Evolutionary conservation across 1,140 invertebrate genomes (phyloP).

Genomic region (Hydropsyche tenuis): DNA sequence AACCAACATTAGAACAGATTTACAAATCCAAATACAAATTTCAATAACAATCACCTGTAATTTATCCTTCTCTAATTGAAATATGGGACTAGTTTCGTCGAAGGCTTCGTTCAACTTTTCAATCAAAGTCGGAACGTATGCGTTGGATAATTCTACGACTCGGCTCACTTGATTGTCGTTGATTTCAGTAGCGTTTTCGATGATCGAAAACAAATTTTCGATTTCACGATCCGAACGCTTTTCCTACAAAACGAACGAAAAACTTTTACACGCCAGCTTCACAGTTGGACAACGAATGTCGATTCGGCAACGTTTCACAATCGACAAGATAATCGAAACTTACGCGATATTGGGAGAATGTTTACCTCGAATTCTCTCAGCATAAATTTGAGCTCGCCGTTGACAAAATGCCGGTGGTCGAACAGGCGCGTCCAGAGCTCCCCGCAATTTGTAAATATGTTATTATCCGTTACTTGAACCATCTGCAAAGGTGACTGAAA

Average conservation of each 20-base stretch:
- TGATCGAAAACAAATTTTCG: conserved; percentile 75
- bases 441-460: conserved; percentile 69
- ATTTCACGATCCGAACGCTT: conserved; percentile 80
- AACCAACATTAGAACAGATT: background rate
- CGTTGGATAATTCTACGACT: conserved; percentile 65
- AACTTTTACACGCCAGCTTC: background rate
- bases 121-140: conserved; percentile 68
- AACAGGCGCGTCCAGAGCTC: conserved; percentile 84
- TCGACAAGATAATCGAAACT: no score
- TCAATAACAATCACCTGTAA: conserved; percentile 54
- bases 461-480: background rate
- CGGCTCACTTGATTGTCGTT: conserved; percentile 74
- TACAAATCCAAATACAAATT: background rate
- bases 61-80: conserved; percentile 63
- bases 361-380: conserved; percentile 83
- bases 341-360: no score
- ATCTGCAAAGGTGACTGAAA: conserved; percentile 4
- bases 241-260: conserved; percentile 62
- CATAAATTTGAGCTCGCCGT: conserved; percentile 83
- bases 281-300: no score
- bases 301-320: no score
- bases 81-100: conserved; percentile 66
- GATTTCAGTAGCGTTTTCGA: conserved; percentile 79
- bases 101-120: conserved; percentile 72
- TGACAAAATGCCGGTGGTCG: conserved; percentile 82